These are phyloP conservation scores for Petrocephalus zakoni DNA, from an alignment of 2,113 vertebrate genomes.

Conservation along the genomic window DNA sequence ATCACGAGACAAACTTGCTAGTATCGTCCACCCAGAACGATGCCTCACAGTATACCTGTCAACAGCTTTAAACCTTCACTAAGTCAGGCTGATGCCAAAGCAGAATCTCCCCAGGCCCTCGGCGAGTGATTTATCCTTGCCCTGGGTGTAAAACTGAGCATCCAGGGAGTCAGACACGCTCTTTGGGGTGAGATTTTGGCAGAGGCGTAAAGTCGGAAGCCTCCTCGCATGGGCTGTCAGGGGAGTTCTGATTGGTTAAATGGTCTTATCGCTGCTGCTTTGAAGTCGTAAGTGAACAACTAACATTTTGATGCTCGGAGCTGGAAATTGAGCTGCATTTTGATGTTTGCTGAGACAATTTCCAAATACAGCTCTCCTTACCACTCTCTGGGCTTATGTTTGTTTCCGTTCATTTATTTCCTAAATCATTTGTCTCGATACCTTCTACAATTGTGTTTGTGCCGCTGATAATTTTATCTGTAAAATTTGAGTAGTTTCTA, in stretches of 20 bases:
- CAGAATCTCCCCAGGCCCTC: not conserved
- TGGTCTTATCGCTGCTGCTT: constrained; percentile 53
- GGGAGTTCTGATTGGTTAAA: constrained; percentile 39
- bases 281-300: constrained; percentile 50
- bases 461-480: constrained; percentile 50
- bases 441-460: constrained; percentile 32
- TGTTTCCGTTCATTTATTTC: constrained; percentile 33
- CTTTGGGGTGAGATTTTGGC: constrained; percentile 25
- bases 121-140: constrained; percentile 60
- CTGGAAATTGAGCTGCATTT: not conserved
- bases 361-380: not conserved
- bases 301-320: constrained; percentile 35
- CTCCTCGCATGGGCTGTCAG: constrained; percentile 36
- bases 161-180: constrained; percentile 31
- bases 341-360: not conserved
- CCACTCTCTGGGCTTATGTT: not conserved
- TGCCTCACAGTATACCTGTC: not conserved
- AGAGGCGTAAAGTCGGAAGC: constrained; percentile 33
- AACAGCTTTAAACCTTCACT: not conserved
- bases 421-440: not conserved
- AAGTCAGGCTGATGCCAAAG: not conserved
- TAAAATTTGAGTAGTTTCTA: constrained; percentile 35
- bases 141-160: constrained; percentile 56
- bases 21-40: constrained; percentile 44
- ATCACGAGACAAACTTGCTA: not conserved